These are phyloP conservation scores for Tortricodes alternella DNA, from an alignment of 2,888 invertebrate species.

Conservation along the genomic window DNA sequence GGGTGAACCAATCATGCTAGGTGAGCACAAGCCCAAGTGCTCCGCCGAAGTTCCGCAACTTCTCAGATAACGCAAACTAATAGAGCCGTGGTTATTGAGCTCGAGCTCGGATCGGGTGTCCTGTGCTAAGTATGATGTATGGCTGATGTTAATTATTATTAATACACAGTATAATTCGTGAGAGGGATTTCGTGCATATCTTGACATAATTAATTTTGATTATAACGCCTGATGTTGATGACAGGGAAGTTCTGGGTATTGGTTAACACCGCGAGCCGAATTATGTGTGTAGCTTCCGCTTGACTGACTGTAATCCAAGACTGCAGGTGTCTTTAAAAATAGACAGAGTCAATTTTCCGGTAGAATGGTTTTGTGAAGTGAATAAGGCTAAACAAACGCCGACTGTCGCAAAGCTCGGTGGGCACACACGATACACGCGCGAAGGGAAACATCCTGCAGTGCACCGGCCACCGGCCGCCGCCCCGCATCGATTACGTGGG, in stretches of 20 bases:
- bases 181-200: conserved; percentile 8
- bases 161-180: conserved; percentile 15
- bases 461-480: not conserved
- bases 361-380: not conserved
- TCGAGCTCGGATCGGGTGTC: conserved; percentile 1
- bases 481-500: not conserved
- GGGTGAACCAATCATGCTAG: conserved; percentile 1
- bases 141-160: conserved; percentile 11
- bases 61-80: conserved; percentile 15
- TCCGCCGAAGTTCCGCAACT: conserved; percentile 3
- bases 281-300: not conserved
- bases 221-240: conserved; percentile 1
- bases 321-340: not conserved
- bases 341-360: conserved; percentile 7
- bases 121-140: conserved; percentile 18
- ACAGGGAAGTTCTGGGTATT: not conserved
- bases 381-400: not conserved
- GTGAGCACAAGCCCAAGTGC: not conserved
- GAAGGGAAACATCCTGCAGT: too few relatives aligned
- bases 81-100: conserved; percentile 16
- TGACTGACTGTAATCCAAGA: not conserved
- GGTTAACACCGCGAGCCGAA: not conserved
- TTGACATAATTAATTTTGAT: conserved; percentile 22
- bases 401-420: not conserved
- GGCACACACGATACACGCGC: not conserved